Percentiles rank a stretch among this genome's conserved stretches.
Evolutionary conservation across 2,113 vertebrate genomes (phyloP).

Genomic region (Petrocephalus microphthalmus): DNA sequence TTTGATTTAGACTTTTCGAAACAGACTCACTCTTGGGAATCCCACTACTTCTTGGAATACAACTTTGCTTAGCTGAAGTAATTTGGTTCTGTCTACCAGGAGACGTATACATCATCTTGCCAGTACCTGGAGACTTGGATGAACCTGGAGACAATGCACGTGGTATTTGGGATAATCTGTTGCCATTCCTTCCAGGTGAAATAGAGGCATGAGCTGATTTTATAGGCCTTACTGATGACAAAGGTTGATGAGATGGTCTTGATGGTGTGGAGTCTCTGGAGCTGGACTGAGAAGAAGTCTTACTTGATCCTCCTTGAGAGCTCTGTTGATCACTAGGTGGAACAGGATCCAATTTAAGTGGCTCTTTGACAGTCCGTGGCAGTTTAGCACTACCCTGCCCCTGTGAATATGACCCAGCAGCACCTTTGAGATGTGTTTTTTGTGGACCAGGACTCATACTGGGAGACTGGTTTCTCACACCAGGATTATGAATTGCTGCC

Average conservation of each 20-base stretch:
- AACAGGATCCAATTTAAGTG: constrained; percentile 67
- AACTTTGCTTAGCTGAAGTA: constrained; percentile 70
- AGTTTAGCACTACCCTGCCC: constrained; percentile 61
- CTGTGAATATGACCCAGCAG: constrained; percentile 67
- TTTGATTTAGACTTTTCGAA: constrained; percentile 76
- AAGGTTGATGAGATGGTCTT: constrained; percentile 71
- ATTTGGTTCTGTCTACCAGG: constrained; percentile 74
- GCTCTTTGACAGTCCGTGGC: constrained; percentile 65
- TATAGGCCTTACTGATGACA: constrained; percentile 64
- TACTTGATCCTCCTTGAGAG: constrained; percentile 67
- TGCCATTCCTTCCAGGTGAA: constrained; percentile 77
- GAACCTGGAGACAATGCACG: constrained; percentile 76
- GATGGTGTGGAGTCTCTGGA: constrained; percentile 82
- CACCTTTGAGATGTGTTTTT: constrained; percentile 65
- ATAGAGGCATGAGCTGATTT: constrained; percentile 75
- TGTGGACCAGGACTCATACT: constrained; percentile 81
- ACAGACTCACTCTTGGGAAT: constrained; percentile 88
- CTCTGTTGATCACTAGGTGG: constrained; percentile 59
- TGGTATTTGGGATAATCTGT: constrained; percentile 75
- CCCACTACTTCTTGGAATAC: constrained; percentile 70
- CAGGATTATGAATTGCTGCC: constrained; percentile 78
- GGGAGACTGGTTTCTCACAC: constrained; percentile 78
- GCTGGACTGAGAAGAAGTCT: constrained; percentile 74
- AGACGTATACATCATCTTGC: constrained; percentile 73
- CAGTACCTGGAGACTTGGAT: constrained; percentile 72